Evolutionary conservation across 2,797 vertebrate species (phyloP).

Genomic region (Coreius guichenoti): DNA sequence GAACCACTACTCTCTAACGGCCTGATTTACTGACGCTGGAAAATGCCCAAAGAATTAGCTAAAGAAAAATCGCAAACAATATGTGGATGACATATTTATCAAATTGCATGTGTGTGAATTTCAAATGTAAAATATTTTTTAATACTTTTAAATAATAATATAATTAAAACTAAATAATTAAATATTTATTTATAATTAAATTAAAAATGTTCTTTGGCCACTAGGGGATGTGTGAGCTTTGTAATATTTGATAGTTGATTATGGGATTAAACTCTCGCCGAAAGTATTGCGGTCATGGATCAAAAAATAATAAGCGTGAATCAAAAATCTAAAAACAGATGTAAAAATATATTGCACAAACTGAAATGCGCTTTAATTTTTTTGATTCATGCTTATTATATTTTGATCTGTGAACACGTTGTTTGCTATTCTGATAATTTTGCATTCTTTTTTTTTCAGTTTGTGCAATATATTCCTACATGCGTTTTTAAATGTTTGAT

Average conservation of each 20-base stretch:
- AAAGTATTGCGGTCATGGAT: too few relatives aligned
- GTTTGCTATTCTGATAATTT: too few relatives aligned
- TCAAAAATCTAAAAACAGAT: too few relatives aligned
- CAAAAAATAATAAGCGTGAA: too few relatives aligned
- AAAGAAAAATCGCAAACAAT: background rate
- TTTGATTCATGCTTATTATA: too few relatives aligned
- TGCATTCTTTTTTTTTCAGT: too few relatives aligned
- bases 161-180: background rate
- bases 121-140: background rate
- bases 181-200: background rate
- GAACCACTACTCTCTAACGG: slow-evolving; percentile 64
- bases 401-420: too few relatives aligned
- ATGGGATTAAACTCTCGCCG: too few relatives aligned
- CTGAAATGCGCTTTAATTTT: too few relatives aligned
- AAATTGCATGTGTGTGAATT: background rate
- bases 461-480: too few relatives aligned
- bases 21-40: background rate
- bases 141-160: background rate
- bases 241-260: background rate
- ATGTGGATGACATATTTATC: background rate
- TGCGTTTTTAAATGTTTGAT: too few relatives aligned
- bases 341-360: too few relatives aligned
- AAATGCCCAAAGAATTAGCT: background rate
- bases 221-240: background rate
- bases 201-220: background rate